These are phyloP conservation scores for Neoaliturus tenellus DNA, from an alignment of 2,888 invertebrate genomes.

Conservation along the genomic window DNA sequence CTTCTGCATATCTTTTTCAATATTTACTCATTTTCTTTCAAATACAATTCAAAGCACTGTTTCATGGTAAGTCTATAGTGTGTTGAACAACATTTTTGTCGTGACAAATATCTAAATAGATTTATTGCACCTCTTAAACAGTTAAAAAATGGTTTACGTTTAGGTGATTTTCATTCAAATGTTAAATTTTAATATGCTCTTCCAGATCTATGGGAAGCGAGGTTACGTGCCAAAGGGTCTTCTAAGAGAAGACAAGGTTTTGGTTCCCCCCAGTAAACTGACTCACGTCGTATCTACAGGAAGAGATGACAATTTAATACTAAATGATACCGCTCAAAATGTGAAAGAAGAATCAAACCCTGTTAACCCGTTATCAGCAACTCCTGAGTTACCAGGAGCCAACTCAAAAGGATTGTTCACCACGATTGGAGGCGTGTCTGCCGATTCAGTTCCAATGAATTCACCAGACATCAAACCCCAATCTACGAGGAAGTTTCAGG, in stretches of 20 bases:
- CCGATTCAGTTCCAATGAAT: constrained; percentile 47
- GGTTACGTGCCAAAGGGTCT: constrained; percentile 80
- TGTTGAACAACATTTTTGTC: too few relatives aligned
- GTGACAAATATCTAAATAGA: too few relatives aligned
- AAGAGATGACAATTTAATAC: background rate
- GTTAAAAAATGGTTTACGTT: too few relatives aligned
- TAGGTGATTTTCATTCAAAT: background rate
- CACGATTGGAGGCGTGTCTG: constrained; percentile 58
- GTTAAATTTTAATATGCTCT: constrained; percentile 52
- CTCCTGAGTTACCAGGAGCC: constrained; percentile 5
- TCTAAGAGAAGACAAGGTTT: constrained; percentile 78
- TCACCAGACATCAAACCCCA: constrained; percentile 70
- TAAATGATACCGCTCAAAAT: background rate
- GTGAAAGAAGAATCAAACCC: background rate
- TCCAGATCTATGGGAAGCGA: constrained; percentile 77
- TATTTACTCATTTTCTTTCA: too few relatives aligned
- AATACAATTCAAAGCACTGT: too few relatives aligned
- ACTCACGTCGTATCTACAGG: constrained; percentile 26
- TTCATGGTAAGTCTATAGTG: too few relatives aligned
- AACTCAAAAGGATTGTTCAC: constrained; percentile 52
- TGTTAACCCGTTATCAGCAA: background rate
- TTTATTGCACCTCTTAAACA: too few relatives aligned
- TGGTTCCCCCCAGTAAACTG: constrained; percentile 65
- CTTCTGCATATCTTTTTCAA: too few relatives aligned
- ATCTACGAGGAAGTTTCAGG: constrained; percentile 68